Percentiles rank a stretch among this genome's conserved stretches.
phyloP scores from a whole-genome alignment of 2,113 vertebrate genomes.

The Paradoxurus hermaphroditus region DNA sequence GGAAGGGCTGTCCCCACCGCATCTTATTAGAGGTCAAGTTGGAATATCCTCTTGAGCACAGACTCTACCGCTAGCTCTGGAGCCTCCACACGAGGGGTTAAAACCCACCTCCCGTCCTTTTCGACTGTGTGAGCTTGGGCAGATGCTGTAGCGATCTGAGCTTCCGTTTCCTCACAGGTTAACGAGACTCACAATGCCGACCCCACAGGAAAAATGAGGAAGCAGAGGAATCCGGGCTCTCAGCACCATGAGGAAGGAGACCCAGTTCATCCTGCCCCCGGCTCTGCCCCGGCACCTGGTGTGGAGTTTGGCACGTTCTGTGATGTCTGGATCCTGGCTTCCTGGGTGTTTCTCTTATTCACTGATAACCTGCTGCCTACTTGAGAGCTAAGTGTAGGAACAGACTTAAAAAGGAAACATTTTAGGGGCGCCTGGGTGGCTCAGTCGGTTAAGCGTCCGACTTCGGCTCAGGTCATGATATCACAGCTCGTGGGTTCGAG shows the following conservation, averaged over 20 bases:
- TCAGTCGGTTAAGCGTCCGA: no score
- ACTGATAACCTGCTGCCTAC: background rate
- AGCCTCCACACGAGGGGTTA: background rate
- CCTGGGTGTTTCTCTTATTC: background rate
- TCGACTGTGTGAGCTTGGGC: background rate
- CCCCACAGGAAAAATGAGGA: background rate
- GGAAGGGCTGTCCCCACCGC: accelerated
- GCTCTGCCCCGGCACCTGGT: background rate
- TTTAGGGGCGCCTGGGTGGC: background rate
- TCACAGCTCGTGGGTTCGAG: no score
- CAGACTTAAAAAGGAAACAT: background rate
- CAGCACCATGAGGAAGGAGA: background rate
- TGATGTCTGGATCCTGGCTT: background rate
- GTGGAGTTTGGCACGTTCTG: background rate
- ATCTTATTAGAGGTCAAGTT: background rate
- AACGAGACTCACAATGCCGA: background rate
- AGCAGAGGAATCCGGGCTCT: background rate
- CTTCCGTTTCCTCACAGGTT: background rate
- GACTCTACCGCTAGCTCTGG: background rate
- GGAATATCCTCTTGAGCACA: background rate
- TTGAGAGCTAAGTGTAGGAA: background rate
- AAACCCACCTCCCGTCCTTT: background rate
- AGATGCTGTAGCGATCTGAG: background rate
- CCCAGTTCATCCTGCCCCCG: background rate
- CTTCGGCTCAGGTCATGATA: no score